Percentiles rank a stretch among this genome's conserved stretches.
phyloP scores from a whole-genome alignment of 2,888 invertebrate species.

The Frankliniella fusca region DNA sequence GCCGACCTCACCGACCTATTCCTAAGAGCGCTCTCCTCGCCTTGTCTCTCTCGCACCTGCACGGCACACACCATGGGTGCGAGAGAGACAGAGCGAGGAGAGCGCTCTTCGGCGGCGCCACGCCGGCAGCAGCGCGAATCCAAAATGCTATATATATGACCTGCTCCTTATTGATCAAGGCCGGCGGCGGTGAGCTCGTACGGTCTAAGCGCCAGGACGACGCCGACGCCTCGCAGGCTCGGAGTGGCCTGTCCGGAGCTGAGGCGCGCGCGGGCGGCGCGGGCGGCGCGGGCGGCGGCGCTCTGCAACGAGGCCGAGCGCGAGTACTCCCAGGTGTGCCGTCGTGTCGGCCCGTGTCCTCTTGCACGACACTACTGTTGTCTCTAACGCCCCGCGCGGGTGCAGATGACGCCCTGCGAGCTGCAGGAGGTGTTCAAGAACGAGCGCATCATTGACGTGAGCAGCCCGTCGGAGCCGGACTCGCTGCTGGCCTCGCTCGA shows the following conservation, averaged over 20 bases:
- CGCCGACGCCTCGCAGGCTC: not conserved
- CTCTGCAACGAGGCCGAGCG: not conserved
- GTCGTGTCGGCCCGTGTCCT: too few relatives aligned
- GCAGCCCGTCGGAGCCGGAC: not conserved
- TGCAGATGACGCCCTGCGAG: not conserved
- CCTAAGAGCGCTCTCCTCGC: too few relatives aligned
- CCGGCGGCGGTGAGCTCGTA: not conserved
- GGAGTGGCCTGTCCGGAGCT: not conserved
- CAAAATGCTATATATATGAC: too few relatives aligned
- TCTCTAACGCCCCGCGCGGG: not conserved
- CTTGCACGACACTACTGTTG: too few relatives aligned
- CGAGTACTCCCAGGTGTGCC: too few relatives aligned
- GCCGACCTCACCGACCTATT: too few relatives aligned
- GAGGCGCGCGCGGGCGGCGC: not conserved
- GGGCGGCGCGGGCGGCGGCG: not conserved
- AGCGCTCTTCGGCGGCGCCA: too few relatives aligned
- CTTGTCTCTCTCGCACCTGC: too few relatives aligned
- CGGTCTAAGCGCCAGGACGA: not conserved
- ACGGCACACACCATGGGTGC: too few relatives aligned
- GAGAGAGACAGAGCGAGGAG: too few relatives aligned
- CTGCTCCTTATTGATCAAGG: too few relatives aligned
- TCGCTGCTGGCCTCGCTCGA: not conserved
- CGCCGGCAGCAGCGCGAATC: too few relatives aligned
- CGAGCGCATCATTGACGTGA: not conserved
- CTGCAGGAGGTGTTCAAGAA: constrained; percentile 12